Evolutionary conservation across 2,797 vertebrate species (phyloP).

Genomic region (Malurus splendens): DNA sequence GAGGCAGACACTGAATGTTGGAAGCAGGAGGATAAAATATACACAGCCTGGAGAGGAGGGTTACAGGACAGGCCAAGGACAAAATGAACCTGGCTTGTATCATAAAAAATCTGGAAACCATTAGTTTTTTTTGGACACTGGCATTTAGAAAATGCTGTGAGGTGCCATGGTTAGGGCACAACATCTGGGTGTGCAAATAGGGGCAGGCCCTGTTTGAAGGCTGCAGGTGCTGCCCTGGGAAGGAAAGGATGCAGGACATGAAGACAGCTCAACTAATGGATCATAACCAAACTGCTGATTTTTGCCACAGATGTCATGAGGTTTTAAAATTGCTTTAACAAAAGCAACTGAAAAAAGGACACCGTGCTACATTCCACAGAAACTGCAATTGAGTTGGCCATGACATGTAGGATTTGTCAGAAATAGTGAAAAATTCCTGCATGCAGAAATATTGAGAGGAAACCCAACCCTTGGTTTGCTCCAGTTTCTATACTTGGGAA

Average conservation of each 20-base stretch:
- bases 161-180: neutral
- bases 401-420: neutral
- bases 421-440: neutral
- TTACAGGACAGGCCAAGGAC: neutral
- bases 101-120: neutral
- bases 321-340: neutral
- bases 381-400: neutral
- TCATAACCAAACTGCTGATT: neutral
- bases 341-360: neutral
- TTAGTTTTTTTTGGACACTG: neutral
- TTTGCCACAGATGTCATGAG: neutral
- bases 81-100: neutral
- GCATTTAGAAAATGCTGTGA: neutral
- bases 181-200: neutral
- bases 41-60: neutral
- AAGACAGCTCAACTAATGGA: neutral
- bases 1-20: neutral
- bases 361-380: neutral
- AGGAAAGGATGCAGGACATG: neutral
- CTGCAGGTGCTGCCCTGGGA: neutral
- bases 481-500: neutral
- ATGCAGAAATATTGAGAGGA: neutral
- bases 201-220: neutral
- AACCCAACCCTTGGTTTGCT: neutral
- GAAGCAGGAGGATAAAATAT: neutral